phyloP scores from a whole-genome alignment of 2,113 vertebrate species.

The Hippocampus guttulatus region DNA sequence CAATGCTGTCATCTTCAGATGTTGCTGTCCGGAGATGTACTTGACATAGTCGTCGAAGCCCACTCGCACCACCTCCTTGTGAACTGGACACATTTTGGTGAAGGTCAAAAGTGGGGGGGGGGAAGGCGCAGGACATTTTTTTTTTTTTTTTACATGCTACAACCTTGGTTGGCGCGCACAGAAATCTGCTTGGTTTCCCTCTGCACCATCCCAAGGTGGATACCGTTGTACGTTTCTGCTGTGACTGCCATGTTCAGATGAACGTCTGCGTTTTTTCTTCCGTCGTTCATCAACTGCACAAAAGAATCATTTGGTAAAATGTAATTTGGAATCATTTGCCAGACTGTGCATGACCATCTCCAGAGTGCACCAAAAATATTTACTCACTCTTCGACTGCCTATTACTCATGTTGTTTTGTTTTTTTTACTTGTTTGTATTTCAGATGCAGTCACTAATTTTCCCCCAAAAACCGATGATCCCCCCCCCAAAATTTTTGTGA shows the following conservation, averaged over 20 bases:
- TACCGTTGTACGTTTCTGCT: conserved; percentile 67
- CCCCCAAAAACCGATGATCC: too few relatives aligned
- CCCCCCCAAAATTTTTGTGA: too few relatives aligned
- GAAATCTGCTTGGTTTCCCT: conserved; percentile 45
- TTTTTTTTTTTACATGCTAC: background rate
- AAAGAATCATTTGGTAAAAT: background rate
- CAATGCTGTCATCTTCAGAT: conserved; percentile 66
- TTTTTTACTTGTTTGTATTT: too few relatives aligned
- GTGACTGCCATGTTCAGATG: conserved; percentile 56
- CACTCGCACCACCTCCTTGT: conserved; percentile 70
- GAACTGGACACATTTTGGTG: conserved; percentile 41
- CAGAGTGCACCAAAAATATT: background rate
- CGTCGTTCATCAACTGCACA: conserved; percentile 59
- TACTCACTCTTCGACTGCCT: too few relatives aligned
- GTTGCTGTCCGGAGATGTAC: conserved; percentile 64
- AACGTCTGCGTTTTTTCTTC: conserved; percentile 41
- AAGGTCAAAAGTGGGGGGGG: background rate
- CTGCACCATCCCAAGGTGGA: conserved; percentile 60
- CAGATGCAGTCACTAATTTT: too few relatives aligned
- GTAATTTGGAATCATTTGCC: background rate
- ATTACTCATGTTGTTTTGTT: too few relatives aligned
- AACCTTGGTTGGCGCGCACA: conserved; percentile 61
- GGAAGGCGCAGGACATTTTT: background rate
- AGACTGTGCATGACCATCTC: background rate
- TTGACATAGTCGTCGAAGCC: conserved; percentile 64